Evolutionary conservation across 2,113 vertebrate genomes (phyloP).

Genomic region (Equus przewalskii): DNA sequence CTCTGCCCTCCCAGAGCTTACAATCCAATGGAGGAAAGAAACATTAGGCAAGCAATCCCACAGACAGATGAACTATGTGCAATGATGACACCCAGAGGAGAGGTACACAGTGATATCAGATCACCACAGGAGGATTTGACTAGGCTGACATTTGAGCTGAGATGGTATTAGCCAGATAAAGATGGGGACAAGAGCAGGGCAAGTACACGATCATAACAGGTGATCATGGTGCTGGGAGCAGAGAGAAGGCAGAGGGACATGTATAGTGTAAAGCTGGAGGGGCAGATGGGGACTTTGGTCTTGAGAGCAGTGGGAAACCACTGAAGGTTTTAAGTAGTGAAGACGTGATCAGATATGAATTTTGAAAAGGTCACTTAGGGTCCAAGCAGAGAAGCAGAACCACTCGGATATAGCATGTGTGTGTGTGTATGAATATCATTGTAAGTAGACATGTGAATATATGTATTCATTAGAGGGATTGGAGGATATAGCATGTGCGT

Average conservation of each 20-base stretch:
- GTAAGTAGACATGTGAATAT: background rate
- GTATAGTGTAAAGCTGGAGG: background rate
- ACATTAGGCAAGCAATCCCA: background rate
- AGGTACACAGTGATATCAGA: rapidly evolving
- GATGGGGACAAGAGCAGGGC: background rate
- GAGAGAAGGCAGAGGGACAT: background rate
- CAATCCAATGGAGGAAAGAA: background rate
- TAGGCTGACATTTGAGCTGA: background rate
- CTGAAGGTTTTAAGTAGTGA: background rate
- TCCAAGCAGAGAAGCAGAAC: background rate
- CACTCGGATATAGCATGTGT: background rate
- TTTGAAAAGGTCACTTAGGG: background rate
- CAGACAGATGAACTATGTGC: background rate
- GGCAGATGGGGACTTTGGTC: background rate
- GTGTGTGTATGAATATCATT: background rate
- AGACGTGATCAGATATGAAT: background rate
- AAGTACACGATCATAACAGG: background rate
- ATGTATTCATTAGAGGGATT: no score
- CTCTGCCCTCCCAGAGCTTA: background rate
- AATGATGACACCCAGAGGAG: rapidly evolving
- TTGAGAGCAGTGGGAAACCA: background rate
- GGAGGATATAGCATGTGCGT: background rate
- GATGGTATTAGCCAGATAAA: background rate
- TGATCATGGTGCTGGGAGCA: rapidly evolving
- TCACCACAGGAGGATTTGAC: background rate